phyloP scores from a whole-genome alignment of 2,888 invertebrate genomes.

The Agriopis aurantiaria region DNA sequence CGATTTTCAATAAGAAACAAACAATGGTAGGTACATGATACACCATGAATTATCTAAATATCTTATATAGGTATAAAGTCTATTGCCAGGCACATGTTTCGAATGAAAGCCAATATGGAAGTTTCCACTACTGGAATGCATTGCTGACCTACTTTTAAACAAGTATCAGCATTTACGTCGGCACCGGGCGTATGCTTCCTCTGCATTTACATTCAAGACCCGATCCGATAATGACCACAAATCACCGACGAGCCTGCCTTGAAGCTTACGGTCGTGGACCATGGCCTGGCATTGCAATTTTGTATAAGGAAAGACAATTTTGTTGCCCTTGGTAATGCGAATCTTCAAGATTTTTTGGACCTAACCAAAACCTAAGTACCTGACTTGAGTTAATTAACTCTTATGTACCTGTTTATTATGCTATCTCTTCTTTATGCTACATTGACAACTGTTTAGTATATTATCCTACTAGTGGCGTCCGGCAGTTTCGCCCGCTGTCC shows the following conservation, averaged over 20 bases:
- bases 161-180: conserved; percentile 21
- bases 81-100: neutral
- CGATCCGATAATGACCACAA: conserved; percentile 33
- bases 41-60: too few species aligned
- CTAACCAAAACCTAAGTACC: too few species aligned
- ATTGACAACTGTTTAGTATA: neutral
- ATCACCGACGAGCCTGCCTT: conserved; percentile 34
- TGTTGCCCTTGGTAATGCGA: conserved; percentile 19
- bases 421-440: neutral
- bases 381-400: too few species aligned
- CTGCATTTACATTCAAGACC: conserved; percentile 37
- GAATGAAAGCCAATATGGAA: conserved; percentile 15
- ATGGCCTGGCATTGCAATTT: conserved; percentile 9
- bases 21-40: too few species aligned
- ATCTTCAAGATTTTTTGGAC: conserved; percentile 7
- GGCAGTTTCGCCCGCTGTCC: too few species aligned
- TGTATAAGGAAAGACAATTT: conserved; percentile 20
- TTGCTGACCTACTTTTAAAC: conserved; percentile 21
- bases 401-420: neutral
- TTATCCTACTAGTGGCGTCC: too few species aligned
- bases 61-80: too few species aligned
- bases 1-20: too few species aligned
- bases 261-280: neutral
- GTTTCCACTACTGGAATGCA: conserved; percentile 12
- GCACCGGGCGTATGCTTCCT: conserved; percentile 13